Base-by-base conservation (phyloP, 2,797 vertebrate species). In the Coregonus sp. region DNA sequence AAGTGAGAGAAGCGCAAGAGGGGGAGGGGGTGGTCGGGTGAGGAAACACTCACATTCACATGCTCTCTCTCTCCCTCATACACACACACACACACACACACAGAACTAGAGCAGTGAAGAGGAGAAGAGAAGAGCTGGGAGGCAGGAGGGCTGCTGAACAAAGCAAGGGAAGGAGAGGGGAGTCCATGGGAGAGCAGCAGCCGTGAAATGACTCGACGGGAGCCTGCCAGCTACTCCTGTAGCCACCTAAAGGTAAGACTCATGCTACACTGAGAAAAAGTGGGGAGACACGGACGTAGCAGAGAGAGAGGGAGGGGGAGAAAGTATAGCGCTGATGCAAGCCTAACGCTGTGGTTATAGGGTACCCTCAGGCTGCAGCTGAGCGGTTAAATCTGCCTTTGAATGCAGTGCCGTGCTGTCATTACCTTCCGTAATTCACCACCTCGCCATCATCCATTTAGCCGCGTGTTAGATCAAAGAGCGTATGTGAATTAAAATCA, bases 181-280 rank as follows among this genome's bases (percentile, higher is more conserved):
- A 91, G 86, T 89, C 88, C 86, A 80, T 87, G 86, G 69, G 85
- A 88, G 87, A 85, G 85, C 84, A 89, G 82, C 87, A 86, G 88
- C 90, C 86, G 86, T 90, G 92, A 93, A 83, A 95, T 94, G 94
- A 90, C 89, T 92, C 78, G 87, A 85, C 90, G 85, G 86, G 87
- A 90, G 84, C 87, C 88, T 80, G 86, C 80, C 87, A 86, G 88
- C 89, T 85, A 91, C 92, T 87, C 90, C 90, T 91, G 87, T 89
- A 86, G 88, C 91, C 86, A 90, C 89, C 89, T 92, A 87, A 94
- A 94, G 94, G 94, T 95, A 94, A 93, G 92, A 73, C 69, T 76
- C 3, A 29, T 70, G 82, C 72, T 65, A n/a, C n/a, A 31, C 35
- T n/a, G 65, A 29, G 15, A 65, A 37, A 29, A 65, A 12, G 78